Conservation (phyloP, 2,888 invertebrate genomes). For the Hirtodrosophila cameraria region DNA sequence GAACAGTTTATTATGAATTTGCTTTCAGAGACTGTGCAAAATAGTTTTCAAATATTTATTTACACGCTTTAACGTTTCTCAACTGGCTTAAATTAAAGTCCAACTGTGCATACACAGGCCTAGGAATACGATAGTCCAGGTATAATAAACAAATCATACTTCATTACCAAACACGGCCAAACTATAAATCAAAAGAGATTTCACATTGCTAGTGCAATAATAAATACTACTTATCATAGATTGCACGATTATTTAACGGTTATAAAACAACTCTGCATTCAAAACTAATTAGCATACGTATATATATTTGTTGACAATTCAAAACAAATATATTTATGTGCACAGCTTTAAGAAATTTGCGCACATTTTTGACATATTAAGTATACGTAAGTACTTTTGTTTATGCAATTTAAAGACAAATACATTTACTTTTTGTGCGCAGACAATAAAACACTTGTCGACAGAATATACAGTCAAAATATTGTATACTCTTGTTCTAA, state of each 20-base stretch:
- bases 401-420: not conserved
- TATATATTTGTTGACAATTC: not conserved
- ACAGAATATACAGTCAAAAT: not conserved
- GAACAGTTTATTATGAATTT: no score
- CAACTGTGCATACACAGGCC: not conserved
- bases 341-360: constrained; percentile 26
- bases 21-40: no score
- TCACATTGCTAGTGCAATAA: not conserved
- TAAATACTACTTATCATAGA: not conserved
- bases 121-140: not conserved
- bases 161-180: not conserved
- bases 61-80: no score
- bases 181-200: not conserved
- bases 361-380: not conserved
- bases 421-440: not conserved
- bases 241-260: not conserved
- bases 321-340: constrained; percentile 29
- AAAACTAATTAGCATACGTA: not conserved
- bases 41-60: no score
- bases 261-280: not conserved
- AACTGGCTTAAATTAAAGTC: no score
- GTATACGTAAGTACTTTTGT: not conserved
- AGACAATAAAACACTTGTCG: constrained; percentile 55
- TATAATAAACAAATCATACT: constrained; percentile 1
- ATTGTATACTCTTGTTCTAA: constrained; percentile 31